Evolutionary conservation across 30 jellyfish, hydroid and myxozoan genomes (phyloP), one percentile per base, ranked within the genome.

Genomic region (Aurelia sp.): DNA sequence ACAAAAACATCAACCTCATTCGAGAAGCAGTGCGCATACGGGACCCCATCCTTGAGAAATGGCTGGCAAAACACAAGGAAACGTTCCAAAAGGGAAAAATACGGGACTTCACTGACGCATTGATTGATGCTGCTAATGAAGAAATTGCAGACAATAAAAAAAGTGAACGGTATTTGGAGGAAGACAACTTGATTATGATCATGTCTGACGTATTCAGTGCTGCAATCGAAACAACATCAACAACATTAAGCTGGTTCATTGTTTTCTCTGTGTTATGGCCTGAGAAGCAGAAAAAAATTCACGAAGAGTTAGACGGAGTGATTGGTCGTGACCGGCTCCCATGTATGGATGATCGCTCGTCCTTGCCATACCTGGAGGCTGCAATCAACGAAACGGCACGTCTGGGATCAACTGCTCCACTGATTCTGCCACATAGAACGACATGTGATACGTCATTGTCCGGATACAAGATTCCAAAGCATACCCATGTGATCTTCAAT

Each of bases 331-430:
- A 62, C 15, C 9, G 94, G 48, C 20, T 71, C 19, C 88, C 94
- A 13, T 16, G 62, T 9, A 61, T 84, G 73, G 65, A 40, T 2
- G 94, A 84, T 66, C 82, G 88, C 16, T n/a, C 62, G 6, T 58
- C 87, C 3, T 40, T 84, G 17, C 87, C 87, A 3, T 71, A 84
- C 74, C 30, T 71, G 16, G 94, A 84, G 48, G 94, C 94, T 18
- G 73, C 74, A n/a, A 50, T 84, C 74, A 81, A 84, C 41, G 94
- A 84, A 55, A 84, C 94, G 4, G 74, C 74, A 33, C 81, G 94
- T 6, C 73, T 84, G 63, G 82, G 80, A 11, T 84, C 94, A 3
- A 72, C 71, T 6, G 89, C 89, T 19, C 94, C 94, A 23, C 11
- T 84, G 12, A 53, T 73, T 12, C 74, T 73, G 1, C 94, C 94